phyloP scores from a whole-genome alignment of 2,888 invertebrate genomes.

The Nemapogon koenigi region DNA sequence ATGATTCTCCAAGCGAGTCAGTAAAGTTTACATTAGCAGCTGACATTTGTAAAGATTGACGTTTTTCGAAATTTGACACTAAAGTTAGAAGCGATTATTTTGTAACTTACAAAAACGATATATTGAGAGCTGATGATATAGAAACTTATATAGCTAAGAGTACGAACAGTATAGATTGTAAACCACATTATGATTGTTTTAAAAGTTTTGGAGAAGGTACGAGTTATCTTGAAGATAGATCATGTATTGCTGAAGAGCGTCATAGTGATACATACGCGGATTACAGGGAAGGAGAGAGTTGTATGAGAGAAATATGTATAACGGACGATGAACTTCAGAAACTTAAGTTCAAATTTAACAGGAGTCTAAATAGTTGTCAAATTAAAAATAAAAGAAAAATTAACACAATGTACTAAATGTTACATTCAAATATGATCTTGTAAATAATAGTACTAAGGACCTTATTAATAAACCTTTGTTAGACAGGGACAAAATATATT shows the following conservation, averaged over 20 bases:
- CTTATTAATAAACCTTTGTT: background rate
- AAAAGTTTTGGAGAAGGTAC: conserved; percentile 24
- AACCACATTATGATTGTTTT: conserved; percentile 54
- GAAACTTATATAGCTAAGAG: conserved; percentile 41
- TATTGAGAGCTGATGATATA: conserved; percentile 27
- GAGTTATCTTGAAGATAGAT: background rate
- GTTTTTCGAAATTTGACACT: conserved; percentile 26
- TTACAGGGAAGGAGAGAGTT: conserved; percentile 30
- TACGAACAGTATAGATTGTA: conserved; percentile 51
- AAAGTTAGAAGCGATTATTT: conserved; percentile 20
- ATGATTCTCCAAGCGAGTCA: conserved; percentile 51
- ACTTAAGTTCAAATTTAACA: conserved; percentile 47
- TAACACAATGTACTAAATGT: no score
- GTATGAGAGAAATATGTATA: no score
- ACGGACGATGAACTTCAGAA: conserved; percentile 36
- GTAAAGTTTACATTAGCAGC: conserved; percentile 44
- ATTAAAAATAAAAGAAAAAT: conserved; percentile 41
- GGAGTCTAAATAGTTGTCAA: conserved; percentile 51
- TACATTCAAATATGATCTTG: no score
- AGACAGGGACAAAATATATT: no score
- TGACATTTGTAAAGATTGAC: conserved; percentile 51
- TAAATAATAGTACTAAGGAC: no score
- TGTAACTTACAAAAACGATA: conserved; percentile 26
- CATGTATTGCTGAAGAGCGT: background rate
- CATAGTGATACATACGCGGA: conserved; percentile 40